Percentiles rank a stretch among this genome's conserved stretches.
These are phyloP conservation scores for Vandiemenella viatica DNA, from an alignment of 2,888 invertebrate genomes.

Conservation along the genomic window DNA sequence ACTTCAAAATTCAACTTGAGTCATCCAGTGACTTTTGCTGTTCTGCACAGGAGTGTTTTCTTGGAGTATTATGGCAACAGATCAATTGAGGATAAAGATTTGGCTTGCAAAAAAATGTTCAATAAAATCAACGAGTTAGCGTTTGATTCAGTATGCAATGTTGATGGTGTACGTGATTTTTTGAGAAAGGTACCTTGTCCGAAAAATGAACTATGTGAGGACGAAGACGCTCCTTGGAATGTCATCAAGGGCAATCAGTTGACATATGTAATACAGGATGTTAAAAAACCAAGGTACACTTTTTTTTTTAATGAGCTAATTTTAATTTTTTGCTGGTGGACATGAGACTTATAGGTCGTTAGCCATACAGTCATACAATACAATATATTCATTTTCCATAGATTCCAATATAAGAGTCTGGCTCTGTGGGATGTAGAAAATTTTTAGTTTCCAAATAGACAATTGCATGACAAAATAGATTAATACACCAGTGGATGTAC, in stretches of 20 bases:
- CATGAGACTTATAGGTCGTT: too few relatives aligned
- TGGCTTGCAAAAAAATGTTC: conserved; percentile 78
- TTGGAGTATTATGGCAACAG: conserved; percentile 78
- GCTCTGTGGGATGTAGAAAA: too few relatives aligned
- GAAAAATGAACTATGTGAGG: conserved; percentile 56
- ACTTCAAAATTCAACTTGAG: conserved; percentile 53
- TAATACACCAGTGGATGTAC: too few relatives aligned
- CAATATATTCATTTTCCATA: too few relatives aligned
- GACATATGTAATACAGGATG: conserved; percentile 82
- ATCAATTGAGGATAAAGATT: conserved; percentile 43
- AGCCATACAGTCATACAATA: too few relatives aligned
- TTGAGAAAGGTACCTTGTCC: conserved; percentile 76
- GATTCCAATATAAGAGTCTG: too few relatives aligned
- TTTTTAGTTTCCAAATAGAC: too few relatives aligned
- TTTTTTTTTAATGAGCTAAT: too few relatives aligned
- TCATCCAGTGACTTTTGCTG: conserved; percentile 67
- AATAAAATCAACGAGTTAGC: conserved; percentile 64
- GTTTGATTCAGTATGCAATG: conserved; percentile 71
- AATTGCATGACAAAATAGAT: too few relatives aligned
- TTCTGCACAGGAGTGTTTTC: conserved; percentile 77
- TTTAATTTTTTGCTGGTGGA: too few relatives aligned
- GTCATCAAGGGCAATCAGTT: conserved; percentile 82
- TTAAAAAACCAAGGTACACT: conserved; percentile 81
- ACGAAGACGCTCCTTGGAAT: conserved; percentile 73
- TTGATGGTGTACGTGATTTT: conserved; percentile 51